These are phyloP conservation scores for Oxystoma pomonae DNA, from an alignment of 2,888 invertebrate genomes.

Conservation along the genomic window DNA sequence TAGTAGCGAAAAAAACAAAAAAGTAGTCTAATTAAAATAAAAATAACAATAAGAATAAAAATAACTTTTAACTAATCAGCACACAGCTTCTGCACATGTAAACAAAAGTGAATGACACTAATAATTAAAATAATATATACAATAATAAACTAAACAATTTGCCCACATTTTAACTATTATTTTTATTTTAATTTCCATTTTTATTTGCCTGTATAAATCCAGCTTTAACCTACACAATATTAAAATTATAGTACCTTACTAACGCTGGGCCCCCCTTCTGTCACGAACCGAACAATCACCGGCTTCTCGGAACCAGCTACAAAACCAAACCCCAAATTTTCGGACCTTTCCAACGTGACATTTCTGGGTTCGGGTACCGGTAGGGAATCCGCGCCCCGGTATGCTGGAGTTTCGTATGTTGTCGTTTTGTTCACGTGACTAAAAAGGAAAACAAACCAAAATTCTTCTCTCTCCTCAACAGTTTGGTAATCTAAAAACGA, in stretches of 20 bases:
- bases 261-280: conserved; percentile 88
- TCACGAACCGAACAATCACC: conserved; percentile 85
- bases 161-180: neutral
- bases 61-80: too few relatives aligned
- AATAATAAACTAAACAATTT: neutral
- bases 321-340: conserved; percentile 86
- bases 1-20: too few relatives aligned
- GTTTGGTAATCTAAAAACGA: too few relatives aligned
- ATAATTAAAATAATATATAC: too few relatives aligned
- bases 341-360: conserved; percentile 69
- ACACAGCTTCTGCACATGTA: too few relatives aligned
- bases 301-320: conserved; percentile 94
- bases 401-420: conserved; percentile 79
- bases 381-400: conserved; percentile 59
- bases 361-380: conserved; percentile 72
- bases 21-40: too few relatives aligned
- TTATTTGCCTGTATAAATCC: too few relatives aligned
- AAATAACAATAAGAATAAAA: too few relatives aligned
- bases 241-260: conserved; percentile 72
- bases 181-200: too few relatives aligned
- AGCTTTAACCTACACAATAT: too few relatives aligned
- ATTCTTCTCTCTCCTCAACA: too few relatives aligned
- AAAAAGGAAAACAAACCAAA: conserved; percentile 40
- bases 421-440: conserved; percentile 86
- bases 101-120: too few relatives aligned